Evolutionary conservation across 2,888 invertebrate genomes (phyloP).

Genomic region (Volucella inanis): DNA sequence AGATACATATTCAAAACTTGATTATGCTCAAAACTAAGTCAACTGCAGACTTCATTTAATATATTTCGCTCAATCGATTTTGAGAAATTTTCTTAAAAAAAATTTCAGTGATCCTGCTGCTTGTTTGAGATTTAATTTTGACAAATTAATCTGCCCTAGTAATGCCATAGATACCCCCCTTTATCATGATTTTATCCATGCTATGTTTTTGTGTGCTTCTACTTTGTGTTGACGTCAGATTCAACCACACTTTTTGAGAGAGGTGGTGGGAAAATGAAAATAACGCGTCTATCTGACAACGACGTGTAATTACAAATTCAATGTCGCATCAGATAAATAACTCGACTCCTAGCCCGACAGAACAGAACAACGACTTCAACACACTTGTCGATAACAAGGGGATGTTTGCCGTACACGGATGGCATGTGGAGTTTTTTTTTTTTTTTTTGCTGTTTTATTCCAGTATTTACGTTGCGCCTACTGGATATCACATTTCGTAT

Average conservation of each 20-base stretch:
- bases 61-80: slow-evolving; percentile 29
- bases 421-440: slow-evolving; percentile 5
- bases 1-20: neutral
- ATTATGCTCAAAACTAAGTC: slow-evolving; percentile 9
- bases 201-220: too few species aligned
- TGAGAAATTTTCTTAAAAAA: neutral
- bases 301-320: slow-evolving; percentile 45
- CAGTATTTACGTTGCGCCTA: neutral
- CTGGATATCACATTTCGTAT: slow-evolving; percentile 8
- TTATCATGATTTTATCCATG: too few species aligned
- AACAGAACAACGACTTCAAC: slow-evolving; percentile 2
- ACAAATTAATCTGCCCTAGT: too few species aligned
- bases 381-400: slow-evolving; percentile 39
- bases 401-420: slow-evolving; percentile 26
- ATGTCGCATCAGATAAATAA: slow-evolving; percentile 54
- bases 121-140: neutral
- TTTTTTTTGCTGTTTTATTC: neutral
- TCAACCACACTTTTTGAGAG: neutral
- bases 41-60: slow-evolving; percentile 7
- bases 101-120: neutral
- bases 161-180: too few species aligned
- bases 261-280: too few species aligned
- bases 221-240: neutral
- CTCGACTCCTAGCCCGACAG: slow-evolving; percentile 16
- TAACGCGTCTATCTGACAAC: neutral